Conservation (phyloP, 2,113 vertebrate genomes). For the Arenaria interpres region DNA sequence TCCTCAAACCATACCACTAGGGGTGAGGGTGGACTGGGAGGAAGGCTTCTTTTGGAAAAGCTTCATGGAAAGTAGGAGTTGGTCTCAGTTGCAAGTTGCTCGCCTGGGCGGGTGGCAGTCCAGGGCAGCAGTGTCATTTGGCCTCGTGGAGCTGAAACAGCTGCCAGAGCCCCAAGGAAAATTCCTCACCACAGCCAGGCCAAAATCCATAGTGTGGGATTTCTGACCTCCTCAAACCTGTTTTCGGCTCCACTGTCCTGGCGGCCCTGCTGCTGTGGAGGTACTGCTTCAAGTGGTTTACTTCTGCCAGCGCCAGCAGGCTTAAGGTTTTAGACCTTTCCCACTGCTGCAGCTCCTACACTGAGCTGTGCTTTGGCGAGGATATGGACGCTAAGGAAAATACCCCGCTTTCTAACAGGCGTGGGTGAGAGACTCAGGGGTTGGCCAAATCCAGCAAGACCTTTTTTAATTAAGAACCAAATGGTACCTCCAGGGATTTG, state of each 20-base stretch:
- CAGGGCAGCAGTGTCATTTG: background rate
- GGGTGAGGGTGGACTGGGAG: too few species aligned
- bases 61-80: rapidly evolving
- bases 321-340: background rate
- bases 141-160: background rate
- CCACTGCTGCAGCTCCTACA: background rate
- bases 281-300: background rate
- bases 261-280: rapidly evolving
- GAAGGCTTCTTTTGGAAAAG: background rate
- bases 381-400: background rate
- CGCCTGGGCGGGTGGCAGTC: rapidly evolving
- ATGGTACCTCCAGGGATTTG: background rate
- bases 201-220: background rate
- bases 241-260: rapidly evolving
- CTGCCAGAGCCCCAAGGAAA: background rate
- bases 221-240: background rate
- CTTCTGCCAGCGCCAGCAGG: rapidly evolving
- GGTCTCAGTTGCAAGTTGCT: background rate
- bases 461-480: background rate
- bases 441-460: background rate
- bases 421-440: background rate
- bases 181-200: background rate
- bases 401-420: background rate
- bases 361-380: background rate
- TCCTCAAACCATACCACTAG: background rate